phyloP scores from a whole-genome alignment of 1,140 invertebrate species.

The Zophobas atratus region DNA sequence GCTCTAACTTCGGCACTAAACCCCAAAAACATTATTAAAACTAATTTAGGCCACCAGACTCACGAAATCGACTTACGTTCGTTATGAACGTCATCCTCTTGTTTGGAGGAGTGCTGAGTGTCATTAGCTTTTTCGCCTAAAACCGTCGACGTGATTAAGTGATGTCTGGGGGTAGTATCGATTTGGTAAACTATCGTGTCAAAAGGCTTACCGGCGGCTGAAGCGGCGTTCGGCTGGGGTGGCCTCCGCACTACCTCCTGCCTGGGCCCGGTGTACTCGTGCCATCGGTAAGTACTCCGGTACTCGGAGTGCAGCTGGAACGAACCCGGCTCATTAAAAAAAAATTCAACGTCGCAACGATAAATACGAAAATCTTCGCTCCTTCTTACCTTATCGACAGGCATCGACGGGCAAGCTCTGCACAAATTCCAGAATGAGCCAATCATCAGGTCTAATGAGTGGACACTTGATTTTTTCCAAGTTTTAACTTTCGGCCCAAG shows the following conservation, averaged over 20 bases:
- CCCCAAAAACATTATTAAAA: conserved; percentile 49
- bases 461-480: conserved; percentile 42
- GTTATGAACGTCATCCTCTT: conserved; percentile 58
- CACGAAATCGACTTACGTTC: conserved; percentile 57
- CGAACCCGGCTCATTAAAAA: too few species aligned
- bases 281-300: conserved; percentile 93
- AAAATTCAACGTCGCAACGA: conserved; percentile 7
- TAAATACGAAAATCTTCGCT: conserved; percentile 1
- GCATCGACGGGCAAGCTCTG: conserved; percentile 93
- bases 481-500: conserved; percentile 41
- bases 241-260: conserved; percentile 75
- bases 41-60: conserved; percentile 11
- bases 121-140: conserved; percentile 67
- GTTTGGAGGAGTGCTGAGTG: conserved; percentile 48
- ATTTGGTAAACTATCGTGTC: conserved; percentile 6
- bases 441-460: conserved; percentile 80
- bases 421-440: conserved; percentile 95
- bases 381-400: conserved; percentile 88
- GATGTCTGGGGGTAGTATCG: conserved; percentile 63
- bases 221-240: conserved; percentile 74
- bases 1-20: conserved; percentile 79
- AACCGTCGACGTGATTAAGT: conserved; percentile 59
- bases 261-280: conserved; percentile 85
- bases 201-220: conserved; percentile 68
- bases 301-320: conserved; percentile 90